phyloP scores from a whole-genome alignment of 2,797 vertebrate species.

The Eulemur albifrons region DNA sequence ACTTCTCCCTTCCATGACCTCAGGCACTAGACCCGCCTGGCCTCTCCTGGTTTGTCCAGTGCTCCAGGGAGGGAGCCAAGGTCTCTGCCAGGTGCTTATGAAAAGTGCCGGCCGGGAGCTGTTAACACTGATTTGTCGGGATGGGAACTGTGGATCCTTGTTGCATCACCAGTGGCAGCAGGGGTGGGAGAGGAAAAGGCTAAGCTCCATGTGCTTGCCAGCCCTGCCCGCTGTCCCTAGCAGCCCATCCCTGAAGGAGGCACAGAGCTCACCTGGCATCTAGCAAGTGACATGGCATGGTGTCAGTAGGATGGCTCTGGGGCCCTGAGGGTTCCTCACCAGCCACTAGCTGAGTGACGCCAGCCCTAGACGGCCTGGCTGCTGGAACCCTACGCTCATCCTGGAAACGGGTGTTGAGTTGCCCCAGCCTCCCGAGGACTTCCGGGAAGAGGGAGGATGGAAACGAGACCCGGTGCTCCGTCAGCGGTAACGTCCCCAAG shows the following conservation, averaged over 20 bases:
- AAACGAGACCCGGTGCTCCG: background rate
- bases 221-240: background rate
- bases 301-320: background rate
- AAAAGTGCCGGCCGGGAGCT: background rate
- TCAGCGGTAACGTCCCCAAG: background rate
- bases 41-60: background rate
- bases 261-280: background rate
- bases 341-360: background rate
- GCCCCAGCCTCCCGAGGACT: background rate
- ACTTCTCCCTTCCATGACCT: fast-evolving
- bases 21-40: background rate
- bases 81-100: background rate
- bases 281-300: background rate
- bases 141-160: background rate
- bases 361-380: background rate
- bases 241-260: no score
- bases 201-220: fast-evolving
- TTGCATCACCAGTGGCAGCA: background rate
- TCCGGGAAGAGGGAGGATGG: background rate
- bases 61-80: background rate
- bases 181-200: background rate
- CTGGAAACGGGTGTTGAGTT: background rate
- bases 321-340: background rate
- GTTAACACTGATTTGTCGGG: background rate
- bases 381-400: background rate